Base-by-base conservation (phyloP, 2,113 vertebrate genomes). In the Cavia aperea region DNA sequence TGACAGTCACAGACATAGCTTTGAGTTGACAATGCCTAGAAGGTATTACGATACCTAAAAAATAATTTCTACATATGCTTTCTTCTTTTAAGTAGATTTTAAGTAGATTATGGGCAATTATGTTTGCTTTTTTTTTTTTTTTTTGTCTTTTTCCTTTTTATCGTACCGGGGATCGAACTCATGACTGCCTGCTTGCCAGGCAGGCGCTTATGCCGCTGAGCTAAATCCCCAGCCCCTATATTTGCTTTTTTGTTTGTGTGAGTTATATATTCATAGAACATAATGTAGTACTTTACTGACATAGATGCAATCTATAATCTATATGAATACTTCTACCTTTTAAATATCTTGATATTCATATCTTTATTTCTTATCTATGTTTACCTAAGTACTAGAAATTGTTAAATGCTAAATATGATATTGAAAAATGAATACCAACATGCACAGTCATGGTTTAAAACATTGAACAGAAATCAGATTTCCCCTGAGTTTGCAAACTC, bases 231-330 rank as follows among this genome's bases (percentile, higher is more conserved):
- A 39, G 39, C 39, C 39, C 39, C 39, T 72, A 36, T 62, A 1
- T n/a, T n/a, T 78, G 26, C 7, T 23, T 46, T 89, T 92, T 51
- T 72, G 23, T 82, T 46, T 89, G 2, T 54, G 83, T 81, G 73
- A 88, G 65, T 36, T 81, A 93, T 89, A 12, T 56, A 51, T 92
- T 90, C 72, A 70, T 19, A 91, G 43, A 86, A 84, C 23, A 66
- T 49, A 56, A 6, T 78, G 2, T 11, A 43, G 3, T 12, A 15
- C 18, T 88, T 94, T 36, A 51, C 2, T 49, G 21, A 21, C 4
- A 16, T 58, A 65, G 24, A 26, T 46, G 3, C 10, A 21, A 13
- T 19, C 18, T 58, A 43, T 72, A 51, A 56, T 51, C 39, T 4
- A 86, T 89, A 60, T 94, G 19, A 46, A 77, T 24, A 77, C 3